Evolutionary conservation across 2,797 vertebrate genomes (phyloP), one percentile per base, ranked within the genome.

Genomic region (Tamandua tetradactyla): DNA sequence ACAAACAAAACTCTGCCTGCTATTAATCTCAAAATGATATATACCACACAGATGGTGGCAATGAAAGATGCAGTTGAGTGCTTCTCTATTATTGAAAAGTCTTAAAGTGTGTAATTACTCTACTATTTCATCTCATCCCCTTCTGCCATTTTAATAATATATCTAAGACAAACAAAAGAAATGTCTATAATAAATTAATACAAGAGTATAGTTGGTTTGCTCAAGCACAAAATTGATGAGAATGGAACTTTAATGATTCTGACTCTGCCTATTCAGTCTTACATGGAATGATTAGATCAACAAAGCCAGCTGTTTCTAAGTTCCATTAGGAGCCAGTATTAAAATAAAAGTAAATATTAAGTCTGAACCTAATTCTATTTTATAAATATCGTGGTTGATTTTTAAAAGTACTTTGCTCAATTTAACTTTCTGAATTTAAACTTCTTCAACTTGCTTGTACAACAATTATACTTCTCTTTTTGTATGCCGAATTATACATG

Each of bases 331-430:
- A 98, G 98, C 97, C 98, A 98, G 98, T 93, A 97, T 98, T 98
- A 97, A 98, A 98, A 97, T 97, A 97, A 97, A 98, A 97, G 98
- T 98, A 98, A 98, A 98, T 98, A 98, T 98, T 98, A 98, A 97
- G 98, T 98, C 98, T 98, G 94, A 93, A 96, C 94, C 97, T 97
- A 98, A 98, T 97, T 98, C 97, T 98, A 75, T 97, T 98, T 97
- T 97, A 97, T 98, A 98, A 98, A 98, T 98, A 98, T 97, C 98
- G 93, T 64, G 95, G 57, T 97, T 98, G 94, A 97, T 98, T 98
- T 97, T 94, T 47, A 52, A 97, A 96, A 97, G 97, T 98, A 95
- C 89, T 97, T 97, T 97, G 92, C 81, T 96, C 96, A 59, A 88
- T 97, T 32, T 94, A 96, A 78, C 87, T 55, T 98, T 96, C 96